These are phyloP conservation scores for Patiria pectinifera DNA, from an alignment of 53 echinoderm and acorn worm genomes.

Conservation along the genomic window DNA sequence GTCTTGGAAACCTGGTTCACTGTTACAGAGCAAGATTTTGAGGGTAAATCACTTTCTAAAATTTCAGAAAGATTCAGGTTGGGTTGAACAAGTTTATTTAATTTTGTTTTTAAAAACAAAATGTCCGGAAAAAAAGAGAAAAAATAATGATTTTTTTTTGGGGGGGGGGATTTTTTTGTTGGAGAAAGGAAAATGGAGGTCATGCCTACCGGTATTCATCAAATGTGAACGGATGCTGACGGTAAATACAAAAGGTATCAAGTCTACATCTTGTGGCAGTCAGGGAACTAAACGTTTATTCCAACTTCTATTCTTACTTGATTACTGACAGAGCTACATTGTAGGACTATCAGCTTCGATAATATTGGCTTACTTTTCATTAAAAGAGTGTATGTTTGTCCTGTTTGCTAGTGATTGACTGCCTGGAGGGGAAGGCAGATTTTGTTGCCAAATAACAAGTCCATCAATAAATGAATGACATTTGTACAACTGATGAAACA, in stretches of 20 bases:
- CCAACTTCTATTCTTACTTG: background rate
- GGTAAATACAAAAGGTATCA: background rate
- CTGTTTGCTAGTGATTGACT: background rate
- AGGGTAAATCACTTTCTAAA: too few species aligned
- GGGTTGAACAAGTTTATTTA: too few species aligned
- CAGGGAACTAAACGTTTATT: background rate
- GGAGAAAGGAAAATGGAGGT: too few species aligned
- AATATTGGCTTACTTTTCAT: background rate
- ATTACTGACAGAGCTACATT: background rate
- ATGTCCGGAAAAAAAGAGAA: too few species aligned
- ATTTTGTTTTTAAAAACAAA: too few species aligned
- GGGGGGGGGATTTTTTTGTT: too few species aligned
- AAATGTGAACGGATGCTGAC: too few species aligned
- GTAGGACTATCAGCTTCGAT: background rate
- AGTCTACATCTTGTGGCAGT: background rate
- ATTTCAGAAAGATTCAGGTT: too few species aligned
- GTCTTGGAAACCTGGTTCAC: too few species aligned
- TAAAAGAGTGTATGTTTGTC: background rate
- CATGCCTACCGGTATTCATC: too few species aligned
- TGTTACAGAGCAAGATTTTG: too few species aligned
- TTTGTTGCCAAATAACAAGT: background rate
- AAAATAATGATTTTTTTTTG: too few species aligned
- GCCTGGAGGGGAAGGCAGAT: background rate
- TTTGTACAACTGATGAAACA: background rate
- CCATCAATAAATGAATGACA: background rate